A percentile compares a stretch with the other conserved stretches of the same genome.
Conservation (phyloP, 2,113 vertebrate genomes). For the Erinaceus europaeus region DNA sequence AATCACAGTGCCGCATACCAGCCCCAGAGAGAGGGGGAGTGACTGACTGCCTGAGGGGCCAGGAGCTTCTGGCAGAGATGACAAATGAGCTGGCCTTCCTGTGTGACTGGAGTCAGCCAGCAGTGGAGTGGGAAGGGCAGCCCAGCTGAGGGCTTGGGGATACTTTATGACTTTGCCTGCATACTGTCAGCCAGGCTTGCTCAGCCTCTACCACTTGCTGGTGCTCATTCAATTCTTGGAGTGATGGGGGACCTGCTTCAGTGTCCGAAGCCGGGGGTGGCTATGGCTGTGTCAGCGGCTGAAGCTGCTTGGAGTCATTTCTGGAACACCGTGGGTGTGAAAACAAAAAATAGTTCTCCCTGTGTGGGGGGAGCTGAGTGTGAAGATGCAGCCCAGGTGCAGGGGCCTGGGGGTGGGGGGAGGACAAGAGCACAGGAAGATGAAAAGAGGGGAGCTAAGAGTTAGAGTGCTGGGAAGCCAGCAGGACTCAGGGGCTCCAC, state of each 20-base stretch:
- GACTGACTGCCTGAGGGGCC: not conserved
- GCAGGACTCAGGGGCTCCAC: no score
- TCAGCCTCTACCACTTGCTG: not conserved
- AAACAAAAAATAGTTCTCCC: constrained; percentile 27
- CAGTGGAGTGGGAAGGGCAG: not conserved
- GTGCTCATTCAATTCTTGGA: not conserved
- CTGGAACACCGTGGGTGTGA: constrained; percentile 17
- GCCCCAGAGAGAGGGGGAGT: not conserved
- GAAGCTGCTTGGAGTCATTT: constrained; percentile 1
- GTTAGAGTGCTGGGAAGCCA: no score
- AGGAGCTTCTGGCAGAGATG: not conserved
- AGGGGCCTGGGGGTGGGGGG: not conserved
- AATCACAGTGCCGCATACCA: no score
- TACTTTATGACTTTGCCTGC: not conserved
- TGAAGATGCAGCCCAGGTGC: not conserved
- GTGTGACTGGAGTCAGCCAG: not conserved
- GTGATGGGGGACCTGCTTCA: not conserved
- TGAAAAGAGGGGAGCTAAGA: not conserved
- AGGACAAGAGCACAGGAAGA: not conserved
- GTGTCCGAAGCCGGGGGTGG: not conserved
- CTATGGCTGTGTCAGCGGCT: not conserved
- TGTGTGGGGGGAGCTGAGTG: not conserved
- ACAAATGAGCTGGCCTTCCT: not conserved
- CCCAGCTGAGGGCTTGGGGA: not conserved
- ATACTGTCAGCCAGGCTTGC: not conserved